Base-by-base conservation (phyloP, 2,113 vertebrate genomes). In the Notechis scutatus region DNA sequence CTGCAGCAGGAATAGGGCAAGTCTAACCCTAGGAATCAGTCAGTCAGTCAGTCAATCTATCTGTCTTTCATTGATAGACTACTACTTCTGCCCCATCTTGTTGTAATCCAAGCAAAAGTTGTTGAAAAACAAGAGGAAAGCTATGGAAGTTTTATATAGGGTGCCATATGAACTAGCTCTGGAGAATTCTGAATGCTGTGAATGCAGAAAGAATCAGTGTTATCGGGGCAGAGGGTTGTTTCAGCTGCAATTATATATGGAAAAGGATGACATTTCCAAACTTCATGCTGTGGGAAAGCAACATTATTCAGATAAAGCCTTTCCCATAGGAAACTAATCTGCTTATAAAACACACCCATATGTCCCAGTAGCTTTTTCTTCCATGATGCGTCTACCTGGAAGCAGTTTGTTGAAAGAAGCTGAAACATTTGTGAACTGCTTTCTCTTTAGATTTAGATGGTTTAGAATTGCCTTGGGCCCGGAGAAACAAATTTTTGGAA, bases 401-500 rank as follows among this genome's bases (percentile, higher is more conserved):
- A 95, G 92, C 94, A 96, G 92, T 92, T 94, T 96, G 95, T 97
- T 96, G 94, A 95, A 96, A 96, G 96, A 90, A 93, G 94, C 95
- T 93, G 95, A 95, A 97, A 95, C 93, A 92, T 96, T 96, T 96
- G 94, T 94, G 61, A 95, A 93, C 95, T 94, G 95, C 1, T 94
- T 96, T 96, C 95, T 95, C 95, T 96, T 97, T 96, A 96, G 95
- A 94, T 96, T 95, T 90, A 96, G 94, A 96, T 96, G 95, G 95
- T 96, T 96, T 95, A 96, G 93, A 96, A 97, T 96, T 96, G 96
- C 96, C 96, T 95, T 94, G 61, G 96, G 96, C 96, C 94, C 94
- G 93, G 96, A 97, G 96, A 97, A 97, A 97, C 95, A 95, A 93
- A 95, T 97, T 97, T 97, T 96, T 97, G 96, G 96, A 97, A 95